phyloP scores from a whole-genome alignment of 2,113 vertebrate species.

The Myrmecophaga tridactyla region DNA sequence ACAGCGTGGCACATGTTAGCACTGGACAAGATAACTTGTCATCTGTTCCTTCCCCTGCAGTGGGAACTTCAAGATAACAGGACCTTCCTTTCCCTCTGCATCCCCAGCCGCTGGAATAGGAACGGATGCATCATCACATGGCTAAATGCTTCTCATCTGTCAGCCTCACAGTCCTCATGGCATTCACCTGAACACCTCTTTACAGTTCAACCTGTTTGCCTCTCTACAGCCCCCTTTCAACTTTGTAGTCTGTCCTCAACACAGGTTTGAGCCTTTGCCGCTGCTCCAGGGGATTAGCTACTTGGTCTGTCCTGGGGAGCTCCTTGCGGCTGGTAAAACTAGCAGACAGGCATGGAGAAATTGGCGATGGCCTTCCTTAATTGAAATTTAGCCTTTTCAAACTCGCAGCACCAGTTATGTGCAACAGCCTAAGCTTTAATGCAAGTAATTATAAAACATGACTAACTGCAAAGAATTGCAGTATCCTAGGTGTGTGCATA shows the following conservation, averaged over 20 bases:
- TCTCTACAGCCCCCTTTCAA: not conserved
- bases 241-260: not conserved
- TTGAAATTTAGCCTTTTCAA: slow-evolving; percentile 8
- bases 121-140: not conserved
- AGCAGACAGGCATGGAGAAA: not conserved
- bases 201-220: too few species aligned
- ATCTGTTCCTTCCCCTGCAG: not conserved
- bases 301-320: not conserved
- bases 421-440: not conserved
- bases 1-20: not conserved
- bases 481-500: not conserved
- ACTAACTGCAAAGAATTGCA: not conserved
- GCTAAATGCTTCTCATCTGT: not conserved
- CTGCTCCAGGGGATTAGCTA: not conserved
- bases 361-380: not conserved
- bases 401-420: not conserved
- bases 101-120: not conserved
- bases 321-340: not conserved
- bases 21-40: not conserved
- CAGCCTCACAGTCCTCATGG: not conserved
- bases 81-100: not conserved
- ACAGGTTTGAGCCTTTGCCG: not conserved
- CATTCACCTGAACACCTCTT: not conserved
- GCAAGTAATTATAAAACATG: not conserved
- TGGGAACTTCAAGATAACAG: not conserved